phyloP scores from a whole-genome alignment of 2,113 vertebrate species.

The Myotis davidii region DNA sequence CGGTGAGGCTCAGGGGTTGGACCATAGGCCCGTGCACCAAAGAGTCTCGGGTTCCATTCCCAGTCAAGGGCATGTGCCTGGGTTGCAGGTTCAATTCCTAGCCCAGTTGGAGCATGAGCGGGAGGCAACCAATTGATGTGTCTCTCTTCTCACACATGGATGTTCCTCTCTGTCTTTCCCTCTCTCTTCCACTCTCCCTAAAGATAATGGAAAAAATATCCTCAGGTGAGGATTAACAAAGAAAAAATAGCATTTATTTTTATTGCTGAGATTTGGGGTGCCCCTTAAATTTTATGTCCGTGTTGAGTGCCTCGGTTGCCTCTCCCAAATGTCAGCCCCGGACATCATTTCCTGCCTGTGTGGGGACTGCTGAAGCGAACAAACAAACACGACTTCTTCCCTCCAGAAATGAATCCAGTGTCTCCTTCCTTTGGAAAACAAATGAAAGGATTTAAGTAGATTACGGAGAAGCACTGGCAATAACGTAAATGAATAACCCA shows the following conservation, averaged over 20 bases:
- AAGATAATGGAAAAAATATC: too few relatives aligned
- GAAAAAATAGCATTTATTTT: background rate
- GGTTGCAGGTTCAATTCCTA: too few relatives aligned
- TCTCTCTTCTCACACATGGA: too few relatives aligned
- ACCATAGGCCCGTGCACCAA: too few relatives aligned
- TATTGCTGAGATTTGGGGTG: background rate
- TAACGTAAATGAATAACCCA: slow-evolving; percentile 57
- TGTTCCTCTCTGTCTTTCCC: too few relatives aligned
- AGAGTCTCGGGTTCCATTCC: too few relatives aligned
- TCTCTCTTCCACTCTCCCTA: too few relatives aligned
- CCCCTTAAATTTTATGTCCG: background rate
- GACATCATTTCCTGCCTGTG: background rate
- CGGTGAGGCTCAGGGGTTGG: too few relatives aligned
- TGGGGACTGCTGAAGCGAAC: background rate
- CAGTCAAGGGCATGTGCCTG: too few relatives aligned
- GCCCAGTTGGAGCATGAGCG: too few relatives aligned
- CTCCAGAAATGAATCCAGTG: background rate
- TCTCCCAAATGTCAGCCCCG: background rate
- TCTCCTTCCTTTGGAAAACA: slow-evolving; percentile 64
- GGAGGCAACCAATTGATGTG: too few relatives aligned
- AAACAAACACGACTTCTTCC: background rate
- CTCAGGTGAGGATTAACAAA: too few relatives aligned
- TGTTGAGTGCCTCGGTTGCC: background rate
- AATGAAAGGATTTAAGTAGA: slow-evolving; percentile 63
- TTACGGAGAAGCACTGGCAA: slow-evolving; percentile 58